Evolutionary conservation across 2,888 invertebrate species (phyloP).

Genomic region (Lasioglossum villosulum): DNA sequence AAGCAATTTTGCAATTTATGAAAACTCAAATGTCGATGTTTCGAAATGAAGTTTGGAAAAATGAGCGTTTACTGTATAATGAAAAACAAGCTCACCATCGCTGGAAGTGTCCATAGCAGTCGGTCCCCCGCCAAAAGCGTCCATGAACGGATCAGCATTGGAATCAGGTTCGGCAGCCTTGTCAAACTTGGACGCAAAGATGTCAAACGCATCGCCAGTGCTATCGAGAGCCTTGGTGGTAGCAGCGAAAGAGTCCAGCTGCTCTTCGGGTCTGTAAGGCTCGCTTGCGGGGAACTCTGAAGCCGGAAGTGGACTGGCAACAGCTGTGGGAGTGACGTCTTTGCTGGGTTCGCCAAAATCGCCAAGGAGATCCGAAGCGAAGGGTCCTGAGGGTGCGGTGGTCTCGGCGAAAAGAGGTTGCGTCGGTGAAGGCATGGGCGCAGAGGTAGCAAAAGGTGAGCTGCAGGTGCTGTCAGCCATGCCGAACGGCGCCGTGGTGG

Average conservation of each 20-base stretch:
- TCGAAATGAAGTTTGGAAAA: no score
- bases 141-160: conserved; percentile 85
- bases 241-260: conserved; percentile 74
- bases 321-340: conserved; percentile 53
- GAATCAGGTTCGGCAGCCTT: conserved; percentile 86
- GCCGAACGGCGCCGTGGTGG: conserved; percentile 43
- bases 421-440: conserved; percentile 47
- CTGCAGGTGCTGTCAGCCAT: conserved; percentile 33
- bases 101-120: conserved; percentile 84
- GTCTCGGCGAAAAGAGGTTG: conserved; percentile 65
- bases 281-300: conserved; percentile 76
- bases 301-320: conserved; percentile 75
- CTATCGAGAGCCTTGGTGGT: conserved; percentile 76
- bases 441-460: conserved; percentile 52
- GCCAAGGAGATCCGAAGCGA: conserved; percentile 66
- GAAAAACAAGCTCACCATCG: conserved; percentile 76
- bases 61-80: no score
- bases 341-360: conserved; percentile 56
- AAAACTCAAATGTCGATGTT: no score
- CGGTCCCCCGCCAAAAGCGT: conserved; percentile 85
- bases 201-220: conserved; percentile 91
- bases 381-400: conserved; percentile 28
- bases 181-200: conserved; percentile 95
- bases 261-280: conserved; percentile 69
- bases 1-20: no score